Evolutionary conservation across 2,113 vertebrate species (phyloP).

Genomic region (Poicephalus gulielmi): DNA sequence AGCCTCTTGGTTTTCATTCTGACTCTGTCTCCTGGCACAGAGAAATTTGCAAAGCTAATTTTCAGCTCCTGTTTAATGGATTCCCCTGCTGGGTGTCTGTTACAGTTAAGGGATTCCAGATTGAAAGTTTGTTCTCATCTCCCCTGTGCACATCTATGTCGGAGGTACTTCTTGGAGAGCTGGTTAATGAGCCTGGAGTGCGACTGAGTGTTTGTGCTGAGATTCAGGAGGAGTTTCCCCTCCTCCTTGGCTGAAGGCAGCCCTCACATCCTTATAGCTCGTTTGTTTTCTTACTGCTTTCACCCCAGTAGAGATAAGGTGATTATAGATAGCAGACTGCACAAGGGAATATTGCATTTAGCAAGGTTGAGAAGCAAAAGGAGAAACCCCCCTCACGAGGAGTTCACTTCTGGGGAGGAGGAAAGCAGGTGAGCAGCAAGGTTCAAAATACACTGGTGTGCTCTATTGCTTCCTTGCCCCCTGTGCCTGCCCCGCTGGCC

Average conservation of each 20-base stretch:
- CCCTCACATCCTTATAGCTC: not conserved
- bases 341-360: not conserved
- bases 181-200: not conserved
- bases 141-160: not conserved
- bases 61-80: not conserved
- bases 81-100: not conserved
- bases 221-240: not conserved
- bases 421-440: not conserved
- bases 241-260: not conserved
- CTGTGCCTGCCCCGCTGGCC: not conserved
- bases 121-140: not conserved
- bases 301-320: not conserved
- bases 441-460: not conserved
- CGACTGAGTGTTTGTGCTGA: not conserved
- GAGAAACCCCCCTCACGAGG: not conserved
- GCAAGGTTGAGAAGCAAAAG: not conserved
- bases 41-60: constrained; percentile 16
- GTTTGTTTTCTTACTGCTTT: not conserved
- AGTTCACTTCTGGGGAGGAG: not conserved
- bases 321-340: not conserved
- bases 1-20: not conserved
- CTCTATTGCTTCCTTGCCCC: not conserved
- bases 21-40: not conserved
- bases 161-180: not conserved
- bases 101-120: not conserved